Conservation (phyloP, 2,113 vertebrate species). For the Recurvirostra avosetta region DNA sequence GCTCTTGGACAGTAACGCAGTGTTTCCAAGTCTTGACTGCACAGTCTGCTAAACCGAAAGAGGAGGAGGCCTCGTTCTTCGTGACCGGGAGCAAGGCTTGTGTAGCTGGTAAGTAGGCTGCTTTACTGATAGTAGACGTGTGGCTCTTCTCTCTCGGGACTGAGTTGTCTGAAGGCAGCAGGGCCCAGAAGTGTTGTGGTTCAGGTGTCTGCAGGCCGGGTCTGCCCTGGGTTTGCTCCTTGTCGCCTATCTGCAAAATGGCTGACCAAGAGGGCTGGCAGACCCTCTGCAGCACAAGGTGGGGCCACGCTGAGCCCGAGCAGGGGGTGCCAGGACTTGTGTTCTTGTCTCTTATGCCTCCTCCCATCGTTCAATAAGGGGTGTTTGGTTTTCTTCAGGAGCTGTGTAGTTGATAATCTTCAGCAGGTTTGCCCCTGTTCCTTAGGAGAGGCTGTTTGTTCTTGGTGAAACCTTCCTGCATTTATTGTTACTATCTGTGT, state of each 20-base stretch:
- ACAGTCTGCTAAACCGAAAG: background rate
- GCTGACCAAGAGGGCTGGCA: accelerated
- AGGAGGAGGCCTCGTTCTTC: background rate
- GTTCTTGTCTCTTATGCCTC: background rate
- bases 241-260: too few species aligned
- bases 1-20: background rate
- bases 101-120: background rate
- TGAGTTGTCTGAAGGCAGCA: too few species aligned
- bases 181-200: background rate
- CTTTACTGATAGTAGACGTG: accelerated
- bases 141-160: background rate
- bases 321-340: background rate
- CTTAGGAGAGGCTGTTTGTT: background rate
- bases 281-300: accelerated
- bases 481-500: background rate
- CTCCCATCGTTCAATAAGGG: background rate
- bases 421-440: background rate
- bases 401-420: background rate
- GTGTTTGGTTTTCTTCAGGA: background rate
- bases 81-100: background rate
- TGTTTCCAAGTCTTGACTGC: accelerated
- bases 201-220: background rate
- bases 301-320: accelerated
- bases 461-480: background rate
- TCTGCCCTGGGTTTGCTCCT: background rate